phyloP scores from a whole-genome alignment of 2,888 invertebrate genomes.

The Nephrotoma guestfalica region DNA sequence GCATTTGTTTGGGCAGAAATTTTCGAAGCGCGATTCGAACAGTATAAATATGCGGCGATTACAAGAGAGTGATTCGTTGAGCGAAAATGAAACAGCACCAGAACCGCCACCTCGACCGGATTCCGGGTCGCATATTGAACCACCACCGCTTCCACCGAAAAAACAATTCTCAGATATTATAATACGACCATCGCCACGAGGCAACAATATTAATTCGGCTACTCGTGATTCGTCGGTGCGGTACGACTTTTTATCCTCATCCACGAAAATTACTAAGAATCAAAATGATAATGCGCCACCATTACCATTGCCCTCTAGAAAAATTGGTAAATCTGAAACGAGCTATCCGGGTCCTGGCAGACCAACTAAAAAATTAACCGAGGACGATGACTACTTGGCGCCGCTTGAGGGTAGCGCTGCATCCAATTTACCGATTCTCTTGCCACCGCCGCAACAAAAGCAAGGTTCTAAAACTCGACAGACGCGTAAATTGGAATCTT shows the following conservation, averaged over 20 bases:
- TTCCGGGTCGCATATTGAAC: slow-evolving; percentile 39
- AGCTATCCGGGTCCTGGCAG: slow-evolving; percentile 34
- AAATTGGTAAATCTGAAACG: slow-evolving; percentile 34
- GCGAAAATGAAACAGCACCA: slow-evolving; percentile 31
- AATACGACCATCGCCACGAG: slow-evolving; percentile 30
- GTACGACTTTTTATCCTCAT: slow-evolving; percentile 23
- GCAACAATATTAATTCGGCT: neutral
- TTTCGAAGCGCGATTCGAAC: slow-evolving; percentile 30
- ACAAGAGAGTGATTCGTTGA: slow-evolving; percentile 33
- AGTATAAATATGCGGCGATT: slow-evolving; percentile 32
- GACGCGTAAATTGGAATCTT: slow-evolving; percentile 15
- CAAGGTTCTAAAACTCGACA: slow-evolving; percentile 19
- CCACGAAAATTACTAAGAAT: neutral
- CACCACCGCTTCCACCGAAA: slow-evolving; percentile 59
- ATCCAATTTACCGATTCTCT: slow-evolving; percentile 27
- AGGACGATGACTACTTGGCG: slow-evolving; percentile 55
- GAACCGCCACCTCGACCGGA: slow-evolving; percentile 33
- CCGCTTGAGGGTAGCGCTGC: slow-evolving; percentile 35
- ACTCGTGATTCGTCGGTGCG: slow-evolving; percentile 16
- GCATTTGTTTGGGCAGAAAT: slow-evolving; percentile 31
- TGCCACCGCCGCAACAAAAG: slow-evolving; percentile 36
- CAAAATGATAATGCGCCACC: slow-evolving; percentile 34
- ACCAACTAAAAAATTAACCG: slow-evolving; percentile 38
- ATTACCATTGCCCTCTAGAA: slow-evolving; percentile 43
- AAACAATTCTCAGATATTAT: slow-evolving; percentile 43